These are phyloP conservation scores for Picus viridis DNA, from an alignment of 2,797 vertebrate genomes.

Conservation along the genomic window DNA sequence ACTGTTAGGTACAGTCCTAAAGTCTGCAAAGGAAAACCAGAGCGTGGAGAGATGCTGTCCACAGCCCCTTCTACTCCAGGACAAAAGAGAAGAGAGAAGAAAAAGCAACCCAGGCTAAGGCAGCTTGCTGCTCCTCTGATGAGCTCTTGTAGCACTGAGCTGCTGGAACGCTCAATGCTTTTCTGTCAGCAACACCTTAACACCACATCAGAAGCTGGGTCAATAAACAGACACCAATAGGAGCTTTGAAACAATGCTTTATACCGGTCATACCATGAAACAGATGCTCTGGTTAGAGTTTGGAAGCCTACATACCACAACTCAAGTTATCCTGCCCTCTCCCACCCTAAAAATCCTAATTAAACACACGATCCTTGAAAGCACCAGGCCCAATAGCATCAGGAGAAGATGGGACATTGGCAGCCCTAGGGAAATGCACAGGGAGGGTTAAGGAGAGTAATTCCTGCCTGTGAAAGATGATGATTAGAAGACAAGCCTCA, in stretches of 20 bases:
- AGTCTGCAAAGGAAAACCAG: not conserved
- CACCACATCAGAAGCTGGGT: not conserved
- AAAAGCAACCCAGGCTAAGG: not conserved
- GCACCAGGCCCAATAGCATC: not conserved
- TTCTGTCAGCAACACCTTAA: not conserved
- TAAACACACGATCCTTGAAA: not conserved
- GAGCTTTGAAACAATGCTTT: not conserved
- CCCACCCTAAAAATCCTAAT: not conserved
- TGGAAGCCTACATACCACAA: not conserved
- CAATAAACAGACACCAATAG: not conserved
- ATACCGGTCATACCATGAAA: rapidly evolving
- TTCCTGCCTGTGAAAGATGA: not conserved
- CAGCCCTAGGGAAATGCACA: not conserved
- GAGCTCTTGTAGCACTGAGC: not conserved
- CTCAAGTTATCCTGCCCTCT: not conserved
- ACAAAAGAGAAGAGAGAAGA: not conserved
- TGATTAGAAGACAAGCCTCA: rapidly evolving
- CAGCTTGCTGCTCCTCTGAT: not conserved
- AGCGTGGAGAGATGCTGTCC: rapidly evolving
- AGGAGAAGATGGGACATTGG: not conserved
- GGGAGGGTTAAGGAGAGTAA: rapidly evolving
- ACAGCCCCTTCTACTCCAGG: not conserved
- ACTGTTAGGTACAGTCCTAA: not conserved
- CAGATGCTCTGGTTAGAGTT: not conserved
- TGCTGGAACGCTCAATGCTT: not conserved